These are phyloP conservation scores for Drosophila equinoxialis DNA, from an alignment of 1,140 invertebrate species.

Conservation along the genomic window DNA sequence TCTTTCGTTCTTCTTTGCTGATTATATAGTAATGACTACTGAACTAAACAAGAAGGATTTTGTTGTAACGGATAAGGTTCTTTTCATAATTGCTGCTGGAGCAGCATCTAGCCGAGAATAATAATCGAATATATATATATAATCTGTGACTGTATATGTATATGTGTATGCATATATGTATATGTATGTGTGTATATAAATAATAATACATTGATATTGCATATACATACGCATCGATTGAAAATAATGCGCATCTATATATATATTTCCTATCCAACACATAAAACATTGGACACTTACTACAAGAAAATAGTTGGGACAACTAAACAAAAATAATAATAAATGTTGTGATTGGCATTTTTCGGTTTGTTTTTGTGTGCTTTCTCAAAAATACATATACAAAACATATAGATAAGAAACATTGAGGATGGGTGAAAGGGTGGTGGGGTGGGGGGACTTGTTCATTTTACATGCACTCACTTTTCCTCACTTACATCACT, in stretches of 20 bases:
- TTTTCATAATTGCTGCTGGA: background rate
- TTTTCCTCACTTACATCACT: slow-evolving; percentile 35
- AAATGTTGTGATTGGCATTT: background rate
- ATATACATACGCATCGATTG: slow-evolving; percentile 19
- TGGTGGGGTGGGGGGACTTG: background rate
- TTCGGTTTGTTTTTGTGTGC: background rate
- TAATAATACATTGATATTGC: slow-evolving; percentile 53
- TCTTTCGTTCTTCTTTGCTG: slow-evolving; percentile 23
- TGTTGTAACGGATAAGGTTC: slow-evolving; percentile 3
- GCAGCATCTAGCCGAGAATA: background rate
- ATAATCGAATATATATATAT: slow-evolving; percentile 8
- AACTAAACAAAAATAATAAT: slow-evolving; percentile 10
- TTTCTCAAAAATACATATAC: slow-evolving; percentile 8
- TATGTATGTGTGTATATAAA: slow-evolving; percentile 46
- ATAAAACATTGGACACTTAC: slow-evolving; percentile 9
- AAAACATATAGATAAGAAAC: slow-evolving; percentile 12
- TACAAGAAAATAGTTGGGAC: slow-evolving; percentile 23
- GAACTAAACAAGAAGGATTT: slow-evolving; percentile 48
- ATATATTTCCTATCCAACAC: background rate
- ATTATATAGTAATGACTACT: slow-evolving; percentile 48
- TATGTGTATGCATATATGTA: slow-evolving; percentile 20
- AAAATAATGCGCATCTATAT: background rate
- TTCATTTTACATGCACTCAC: slow-evolving; percentile 8
- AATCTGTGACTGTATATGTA: slow-evolving; percentile 43
- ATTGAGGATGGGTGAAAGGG: too few species aligned